These are phyloP conservation scores for Antechinus flavipes DNA, from an alignment of 2,113 vertebrate genomes.

Conservation along the genomic window DNA sequence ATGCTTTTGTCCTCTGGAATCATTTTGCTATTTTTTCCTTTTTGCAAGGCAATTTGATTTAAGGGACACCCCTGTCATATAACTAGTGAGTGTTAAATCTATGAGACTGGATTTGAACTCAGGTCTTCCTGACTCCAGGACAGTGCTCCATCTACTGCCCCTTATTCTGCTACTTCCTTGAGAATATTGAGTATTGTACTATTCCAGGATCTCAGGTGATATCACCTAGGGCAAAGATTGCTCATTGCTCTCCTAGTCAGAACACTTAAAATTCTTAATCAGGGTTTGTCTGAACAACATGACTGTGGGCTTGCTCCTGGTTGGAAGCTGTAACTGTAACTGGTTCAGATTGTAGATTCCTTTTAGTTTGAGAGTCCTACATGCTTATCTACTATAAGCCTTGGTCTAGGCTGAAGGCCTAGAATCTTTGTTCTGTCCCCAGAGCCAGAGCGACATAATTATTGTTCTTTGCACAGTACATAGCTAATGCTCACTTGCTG, in stretches of 20 bases:
- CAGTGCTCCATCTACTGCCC: too few species aligned
- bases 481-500: neutral
- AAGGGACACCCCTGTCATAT: too few species aligned
- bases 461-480: neutral
- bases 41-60: too few species aligned
- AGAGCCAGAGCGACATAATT: neutral
- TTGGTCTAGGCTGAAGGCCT: neutral
- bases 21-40: too few species aligned
- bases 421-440: neutral
- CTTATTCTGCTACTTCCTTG: neutral
- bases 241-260: neutral
- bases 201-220: neutral
- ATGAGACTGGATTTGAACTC: too few species aligned
- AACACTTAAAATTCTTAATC: neutral
- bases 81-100: too few species aligned
- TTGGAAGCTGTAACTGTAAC: neutral
- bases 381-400: neutral
- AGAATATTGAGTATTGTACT: neutral
- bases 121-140: too few species aligned
- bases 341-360: neutral
- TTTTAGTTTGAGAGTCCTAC: too few species aligned
- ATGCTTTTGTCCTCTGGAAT: neutral
- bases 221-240: neutral
- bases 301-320: neutral
- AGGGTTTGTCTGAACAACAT: neutral